Evolutionary conservation across 2,797 vertebrate genomes (phyloP).

Genomic region (Schizopygopsis pylzovi): DNA sequence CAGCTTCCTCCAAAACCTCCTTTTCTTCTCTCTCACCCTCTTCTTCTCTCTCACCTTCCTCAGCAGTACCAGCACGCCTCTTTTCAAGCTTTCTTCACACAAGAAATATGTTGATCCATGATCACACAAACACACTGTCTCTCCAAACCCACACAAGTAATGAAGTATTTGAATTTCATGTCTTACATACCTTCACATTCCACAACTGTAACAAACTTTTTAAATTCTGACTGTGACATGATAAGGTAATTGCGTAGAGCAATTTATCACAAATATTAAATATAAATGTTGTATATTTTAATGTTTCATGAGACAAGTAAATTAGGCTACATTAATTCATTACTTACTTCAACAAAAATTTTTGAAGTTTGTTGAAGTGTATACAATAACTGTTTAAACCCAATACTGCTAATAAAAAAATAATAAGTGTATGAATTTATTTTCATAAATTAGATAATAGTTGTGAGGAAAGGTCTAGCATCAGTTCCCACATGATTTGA

Average conservation of each 20-base stretch:
- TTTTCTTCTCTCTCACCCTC: background rate
- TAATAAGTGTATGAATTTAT: no score
- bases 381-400: no score
- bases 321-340: no score
- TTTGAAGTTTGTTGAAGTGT: no score
- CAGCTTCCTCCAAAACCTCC: background rate
- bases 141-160: background rate
- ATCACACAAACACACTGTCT: background rate
- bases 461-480: no score
- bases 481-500: no score
- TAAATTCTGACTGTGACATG: background rate
- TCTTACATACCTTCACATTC: background rate
- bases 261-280: no score
- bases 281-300: no score
- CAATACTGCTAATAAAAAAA: no score
- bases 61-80: background rate
- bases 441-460: no score
- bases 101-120: background rate
- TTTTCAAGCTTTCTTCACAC: background rate
- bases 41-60: background rate
- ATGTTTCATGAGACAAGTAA: no score
- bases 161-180: background rate
- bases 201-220: background rate
- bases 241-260: background rate
- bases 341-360: no score